Conservation (phyloP, 2,797 vertebrate species). For the Jordanella pulchra region DNA sequence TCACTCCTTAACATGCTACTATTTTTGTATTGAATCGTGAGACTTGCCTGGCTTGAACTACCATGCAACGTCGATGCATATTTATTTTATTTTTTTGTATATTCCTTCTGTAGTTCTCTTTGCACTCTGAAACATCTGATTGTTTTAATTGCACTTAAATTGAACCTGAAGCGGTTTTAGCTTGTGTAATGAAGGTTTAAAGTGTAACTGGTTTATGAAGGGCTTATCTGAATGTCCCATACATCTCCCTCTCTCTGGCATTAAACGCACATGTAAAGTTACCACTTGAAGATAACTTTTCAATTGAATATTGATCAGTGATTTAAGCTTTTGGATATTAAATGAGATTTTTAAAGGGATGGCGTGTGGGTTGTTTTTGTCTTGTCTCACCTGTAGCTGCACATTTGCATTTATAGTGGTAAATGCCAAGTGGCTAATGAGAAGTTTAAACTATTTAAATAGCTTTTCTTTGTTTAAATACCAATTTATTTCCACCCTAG, state of each 20-base stretch:
- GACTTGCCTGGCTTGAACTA: not conserved
- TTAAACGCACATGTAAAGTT: not conserved
- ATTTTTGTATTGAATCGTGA: not conserved
- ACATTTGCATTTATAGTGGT: no score
- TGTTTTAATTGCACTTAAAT: not conserved
- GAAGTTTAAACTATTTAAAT: no score
- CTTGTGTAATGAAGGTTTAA: conserved; percentile 35
- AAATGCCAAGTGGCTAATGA: no score
- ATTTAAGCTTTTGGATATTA: not conserved
- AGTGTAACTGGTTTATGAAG: not conserved
- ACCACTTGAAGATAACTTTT: not conserved
- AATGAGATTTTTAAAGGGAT: not conserved
- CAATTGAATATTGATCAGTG: not conserved
- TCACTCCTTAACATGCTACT: not conserved
- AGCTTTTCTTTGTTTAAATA: no score
- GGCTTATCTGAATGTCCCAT: conserved; percentile 1
- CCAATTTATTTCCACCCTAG: no score
- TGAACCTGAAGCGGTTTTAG: not conserved
- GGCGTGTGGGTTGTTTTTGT: not conserved
- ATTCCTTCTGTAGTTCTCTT: not conserved
- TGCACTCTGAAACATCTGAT: not conserved
- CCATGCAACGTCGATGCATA: not conserved
- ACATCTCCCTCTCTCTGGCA: not conserved
- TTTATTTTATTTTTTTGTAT: not conserved
- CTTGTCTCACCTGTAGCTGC: not conserved